Percentiles rank a stretch among this genome's conserved stretches.
phyloP scores from a whole-genome alignment of 2,797 vertebrate genomes.

The Acridotheres tristis region DNA sequence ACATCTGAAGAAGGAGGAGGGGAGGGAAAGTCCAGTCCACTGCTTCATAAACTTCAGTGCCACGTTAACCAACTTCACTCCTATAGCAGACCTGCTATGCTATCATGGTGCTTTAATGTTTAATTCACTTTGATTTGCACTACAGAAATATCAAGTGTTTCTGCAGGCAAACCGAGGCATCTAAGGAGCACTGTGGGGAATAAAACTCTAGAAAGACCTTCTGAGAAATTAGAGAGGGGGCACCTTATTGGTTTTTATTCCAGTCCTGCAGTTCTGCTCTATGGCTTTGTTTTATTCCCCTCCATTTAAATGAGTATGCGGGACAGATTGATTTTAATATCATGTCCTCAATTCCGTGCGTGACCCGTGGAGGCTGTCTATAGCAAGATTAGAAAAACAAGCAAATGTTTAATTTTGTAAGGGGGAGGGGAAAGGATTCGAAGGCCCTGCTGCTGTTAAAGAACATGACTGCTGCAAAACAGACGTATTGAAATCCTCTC shows the following conservation, averaged over 20 bases:
- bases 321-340: slow-evolving; percentile 59
- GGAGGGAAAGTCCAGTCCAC: neutral
- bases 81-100: slow-evolving; percentile 40
- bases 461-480: neutral
- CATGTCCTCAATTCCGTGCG: slow-evolving; percentile 4
- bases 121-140: slow-evolving; percentile 79
- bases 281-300: neutral
- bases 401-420: slow-evolving; percentile 49
- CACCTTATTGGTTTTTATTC: slow-evolving; percentile 63
- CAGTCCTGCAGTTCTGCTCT: slow-evolving; percentile 40
- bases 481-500: neutral
- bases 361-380: slow-evolving; percentile 42
- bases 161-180: slow-evolving; percentile 66
- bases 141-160: slow-evolving; percentile 68
- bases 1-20: neutral
- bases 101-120: slow-evolving; percentile 76
- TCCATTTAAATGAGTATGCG: neutral
- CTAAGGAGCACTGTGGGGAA: slow-evolving; percentile 67
- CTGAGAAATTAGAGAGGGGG: slow-evolving; percentile 55
- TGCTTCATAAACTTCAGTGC: slow-evolving; percentile 35
- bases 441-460: neutral
- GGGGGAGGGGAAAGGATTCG: neutral
- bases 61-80: slow-evolving; percentile 3
- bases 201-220: slow-evolving; percentile 68
- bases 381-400: slow-evolving; percentile 63